These are phyloP conservation scores for Mya arenaria DNA, from an alignment of 1,140 invertebrate genomes.

Conservation along the genomic window DNA sequence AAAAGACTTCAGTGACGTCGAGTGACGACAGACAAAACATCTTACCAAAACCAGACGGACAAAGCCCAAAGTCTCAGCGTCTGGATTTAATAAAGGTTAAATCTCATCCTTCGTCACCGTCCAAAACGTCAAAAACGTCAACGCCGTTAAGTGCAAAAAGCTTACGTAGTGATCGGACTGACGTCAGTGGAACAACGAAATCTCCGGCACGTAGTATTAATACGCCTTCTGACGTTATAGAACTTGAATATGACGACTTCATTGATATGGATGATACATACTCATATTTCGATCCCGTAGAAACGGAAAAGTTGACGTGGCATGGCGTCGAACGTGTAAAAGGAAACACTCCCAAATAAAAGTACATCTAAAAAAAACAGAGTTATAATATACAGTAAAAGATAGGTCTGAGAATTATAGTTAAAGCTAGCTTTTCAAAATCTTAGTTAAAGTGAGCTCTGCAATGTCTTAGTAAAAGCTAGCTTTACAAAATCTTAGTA, in stretches of 20 bases:
- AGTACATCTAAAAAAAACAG: no score
- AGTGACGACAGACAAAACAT: slow-evolving; percentile 68
- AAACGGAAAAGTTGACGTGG: slow-evolving; percentile 72
- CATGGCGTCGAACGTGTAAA: slow-evolving; percentile 71
- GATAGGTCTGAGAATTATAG: no score
- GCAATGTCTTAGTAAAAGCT: no score
- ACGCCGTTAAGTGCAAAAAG: slow-evolving; percentile 64
- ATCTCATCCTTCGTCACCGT: slow-evolving; percentile 18
- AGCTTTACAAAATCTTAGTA: no score
- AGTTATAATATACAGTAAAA: no score
- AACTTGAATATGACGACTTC: slow-evolving; percentile 78
- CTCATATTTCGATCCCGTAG: slow-evolving; percentile 76
- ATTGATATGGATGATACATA: slow-evolving; percentile 76
- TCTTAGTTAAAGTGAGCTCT: no score
- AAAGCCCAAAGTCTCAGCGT: slow-evolving; percentile 73
- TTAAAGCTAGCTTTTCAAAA: no score
- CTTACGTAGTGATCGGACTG: slow-evolving; percentile 62
- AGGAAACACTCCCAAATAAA: slow-evolving; percentile 43
- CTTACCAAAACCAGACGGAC: slow-evolving; percentile 74
- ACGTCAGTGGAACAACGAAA: slow-evolving; percentile 66
- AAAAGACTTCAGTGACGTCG: slow-evolving; percentile 38
- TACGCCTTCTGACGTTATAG: slow-evolving; percentile 71
- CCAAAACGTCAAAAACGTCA: slow-evolving; percentile 58
- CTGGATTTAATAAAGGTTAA: slow-evolving; percentile 32
- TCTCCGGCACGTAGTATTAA: slow-evolving; percentile 73